Conservation (phyloP, 2,888 invertebrate genomes). For the Neoaliturus tenellus region DNA sequence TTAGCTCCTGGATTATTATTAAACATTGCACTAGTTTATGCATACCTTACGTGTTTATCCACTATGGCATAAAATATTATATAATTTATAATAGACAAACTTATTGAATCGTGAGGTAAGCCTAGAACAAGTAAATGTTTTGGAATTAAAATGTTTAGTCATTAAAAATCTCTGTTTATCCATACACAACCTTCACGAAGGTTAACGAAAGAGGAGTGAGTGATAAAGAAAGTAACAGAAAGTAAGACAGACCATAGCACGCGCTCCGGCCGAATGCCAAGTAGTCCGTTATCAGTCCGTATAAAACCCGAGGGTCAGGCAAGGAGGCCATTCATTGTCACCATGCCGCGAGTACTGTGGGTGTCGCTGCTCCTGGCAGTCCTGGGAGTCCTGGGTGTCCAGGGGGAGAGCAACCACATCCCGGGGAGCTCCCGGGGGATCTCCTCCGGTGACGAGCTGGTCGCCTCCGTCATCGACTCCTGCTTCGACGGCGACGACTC, state of each 20-base stretch:
- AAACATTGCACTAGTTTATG: no score
- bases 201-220: not conserved
- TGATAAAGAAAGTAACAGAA: conserved; percentile 28
- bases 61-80: no score
- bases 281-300: conserved; percentile 42
- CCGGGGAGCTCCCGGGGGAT: conserved; percentile 69
- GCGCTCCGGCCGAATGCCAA: conserved; percentile 11
- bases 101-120: no score
- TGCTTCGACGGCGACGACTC: conserved; percentile 80
- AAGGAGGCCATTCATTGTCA: conserved; percentile 62
- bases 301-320: conserved; percentile 62
- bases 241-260: conserved; percentile 18
- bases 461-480: conserved; percentile 83
- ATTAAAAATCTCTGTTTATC: not conserved
- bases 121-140: conserved; percentile 62
- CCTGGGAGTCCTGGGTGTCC: conserved; percentile 46
- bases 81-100: no score
- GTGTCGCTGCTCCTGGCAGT: conserved; percentile 24
- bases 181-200: not conserved
- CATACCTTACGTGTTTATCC: no score
- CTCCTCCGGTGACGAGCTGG: conserved; percentile 80
- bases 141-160: not conserved
- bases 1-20: no score
- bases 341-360: conserved; percentile 39
- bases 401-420: conserved; percentile 53